phyloP scores from a whole-genome alignment of 2,888 invertebrate genomes.

The Saturnia pavonia region DNA sequence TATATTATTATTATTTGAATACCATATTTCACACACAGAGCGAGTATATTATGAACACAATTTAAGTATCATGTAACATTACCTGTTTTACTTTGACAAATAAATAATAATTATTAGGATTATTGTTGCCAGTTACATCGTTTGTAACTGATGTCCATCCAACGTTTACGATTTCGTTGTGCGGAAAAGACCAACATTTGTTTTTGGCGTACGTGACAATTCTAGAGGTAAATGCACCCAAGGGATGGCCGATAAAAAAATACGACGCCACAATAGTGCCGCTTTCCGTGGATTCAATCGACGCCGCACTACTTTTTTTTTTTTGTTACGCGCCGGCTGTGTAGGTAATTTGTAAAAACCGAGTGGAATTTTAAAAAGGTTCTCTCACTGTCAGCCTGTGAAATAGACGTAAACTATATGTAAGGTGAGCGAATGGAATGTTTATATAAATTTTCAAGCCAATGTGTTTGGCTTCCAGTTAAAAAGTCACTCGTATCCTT shows the following conservation, averaged over 20 bases:
- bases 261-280: slow-evolving; percentile 49
- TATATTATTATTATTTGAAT: too few relatives aligned
- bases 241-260: slow-evolving; percentile 59
- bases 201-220: slow-evolving; percentile 33
- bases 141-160: not conserved
- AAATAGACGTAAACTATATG: slow-evolving; percentile 25
- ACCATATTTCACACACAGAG: too few relatives aligned
- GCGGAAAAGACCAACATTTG: slow-evolving; percentile 31
- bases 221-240: slow-evolving; percentile 45
- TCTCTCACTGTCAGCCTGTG: slow-evolving; percentile 24
- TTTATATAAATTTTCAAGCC: not conserved
- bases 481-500: not conserved
- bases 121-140: not conserved
- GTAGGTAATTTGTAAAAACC: slow-evolving; percentile 56
- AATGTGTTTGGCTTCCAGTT: not conserved
- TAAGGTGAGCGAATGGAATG: not conserved
- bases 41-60: too few relatives aligned
- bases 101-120: not conserved
- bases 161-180: not conserved
- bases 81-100: too few relatives aligned
- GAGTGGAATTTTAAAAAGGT: slow-evolving; percentile 50
- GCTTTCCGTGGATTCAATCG: slow-evolving; percentile 59
- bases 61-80: too few relatives aligned
- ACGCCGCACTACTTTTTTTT: slow-evolving; percentile 40
- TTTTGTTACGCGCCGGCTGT: slow-evolving; percentile 47